Percentiles rank a stretch among this genome's conserved stretches.
These are phyloP conservation scores for Cenopis cana DNA, from an alignment of 2,888 invertebrate species.

Conservation along the genomic window DNA sequence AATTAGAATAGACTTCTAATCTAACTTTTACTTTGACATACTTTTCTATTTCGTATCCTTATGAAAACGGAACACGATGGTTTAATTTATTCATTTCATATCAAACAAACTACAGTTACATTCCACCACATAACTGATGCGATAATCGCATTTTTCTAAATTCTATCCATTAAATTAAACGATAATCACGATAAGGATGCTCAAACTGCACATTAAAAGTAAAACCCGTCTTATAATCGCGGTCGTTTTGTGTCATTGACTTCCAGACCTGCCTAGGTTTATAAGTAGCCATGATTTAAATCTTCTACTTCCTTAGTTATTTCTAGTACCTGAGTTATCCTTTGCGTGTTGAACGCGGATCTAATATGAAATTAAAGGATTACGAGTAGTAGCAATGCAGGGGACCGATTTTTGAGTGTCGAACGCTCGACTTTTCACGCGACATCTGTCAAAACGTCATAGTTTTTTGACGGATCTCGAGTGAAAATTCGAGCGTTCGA, in stretches of 20 bases:
- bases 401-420: too few species aligned
- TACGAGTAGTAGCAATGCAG: background rate
- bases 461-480: too few species aligned
- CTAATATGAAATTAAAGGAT: conserved; percentile 1
- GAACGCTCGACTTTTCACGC: too few species aligned
- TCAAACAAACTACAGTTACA: conserved; percentile 32
- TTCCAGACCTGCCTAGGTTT: conserved; percentile 44
- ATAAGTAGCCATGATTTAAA: conserved; percentile 43
- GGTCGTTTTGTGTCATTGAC: conserved; percentile 45
- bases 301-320: conserved; percentile 40
- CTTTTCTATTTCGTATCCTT: background rate
- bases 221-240: conserved; percentile 40
- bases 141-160: conserved; percentile 28
- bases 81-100: conserved; percentile 7
- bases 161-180: conserved; percentile 38
- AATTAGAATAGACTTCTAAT: background rate
- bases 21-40: conserved; percentile 5
- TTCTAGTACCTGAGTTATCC: conserved; percentile 25
- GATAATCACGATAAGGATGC: conserved; percentile 28
- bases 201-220: conserved; percentile 44
- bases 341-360: conserved; percentile 4
- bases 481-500: too few species aligned
- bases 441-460: too few species aligned
- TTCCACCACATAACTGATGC: conserved; percentile 21
- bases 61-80: background rate